Evolutionary conservation across 2,113 vertebrate genomes (phyloP).

Genomic region (Coturnix japonica): DNA sequence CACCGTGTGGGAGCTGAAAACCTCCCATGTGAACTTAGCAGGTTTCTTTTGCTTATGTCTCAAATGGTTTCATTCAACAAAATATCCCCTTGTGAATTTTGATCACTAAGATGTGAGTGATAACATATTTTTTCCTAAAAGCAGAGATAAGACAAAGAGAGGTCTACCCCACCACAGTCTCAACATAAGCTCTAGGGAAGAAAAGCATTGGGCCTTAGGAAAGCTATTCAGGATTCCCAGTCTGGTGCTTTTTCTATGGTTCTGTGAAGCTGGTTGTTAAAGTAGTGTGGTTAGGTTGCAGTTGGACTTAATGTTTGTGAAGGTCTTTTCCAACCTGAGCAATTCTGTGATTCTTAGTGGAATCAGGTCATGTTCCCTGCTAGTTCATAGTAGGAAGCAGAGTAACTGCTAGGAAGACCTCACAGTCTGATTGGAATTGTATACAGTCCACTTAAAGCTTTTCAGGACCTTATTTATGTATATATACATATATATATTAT

Average conservation of each 20-base stretch:
- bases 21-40: background rate
- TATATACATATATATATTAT: no score
- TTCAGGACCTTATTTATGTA: background rate
- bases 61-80: background rate
- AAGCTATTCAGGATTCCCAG: background rate
- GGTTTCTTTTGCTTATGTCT: background rate
- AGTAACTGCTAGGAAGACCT: background rate
- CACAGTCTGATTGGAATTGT: background rate
- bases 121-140: background rate
- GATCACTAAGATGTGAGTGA: background rate
- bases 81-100: background rate
- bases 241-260: background rate
- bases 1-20: background rate
- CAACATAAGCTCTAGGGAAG: background rate
- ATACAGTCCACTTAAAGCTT: background rate
- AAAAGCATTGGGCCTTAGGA: background rate
- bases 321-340: no score
- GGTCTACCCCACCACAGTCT: background rate
- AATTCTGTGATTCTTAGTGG: background rate
- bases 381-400: background rate
- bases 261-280: no score
- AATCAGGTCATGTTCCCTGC: background rate
- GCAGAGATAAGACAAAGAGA: background rate
- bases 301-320: no score
- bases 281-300: no score